Conservation (phyloP, 2,797 vertebrate species). For the Spinus olivaceus region DNA sequence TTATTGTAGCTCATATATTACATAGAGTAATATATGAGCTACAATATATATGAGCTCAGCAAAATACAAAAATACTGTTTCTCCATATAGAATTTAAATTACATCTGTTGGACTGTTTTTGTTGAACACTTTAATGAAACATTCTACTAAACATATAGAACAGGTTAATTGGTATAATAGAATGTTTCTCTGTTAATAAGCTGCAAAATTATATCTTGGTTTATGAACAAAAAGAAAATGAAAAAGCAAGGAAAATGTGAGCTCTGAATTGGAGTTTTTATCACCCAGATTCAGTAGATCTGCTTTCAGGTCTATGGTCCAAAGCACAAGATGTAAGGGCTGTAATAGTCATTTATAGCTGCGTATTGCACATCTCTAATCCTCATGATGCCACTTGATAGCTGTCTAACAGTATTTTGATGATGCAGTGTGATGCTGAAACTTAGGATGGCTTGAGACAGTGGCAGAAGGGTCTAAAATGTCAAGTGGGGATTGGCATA, state of each 20-base stretch:
- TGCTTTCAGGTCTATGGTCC: not conserved
- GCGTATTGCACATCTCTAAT: not conserved
- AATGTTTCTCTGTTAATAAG: not conserved
- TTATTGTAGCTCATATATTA: not conserved
- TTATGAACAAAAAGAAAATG: not conserved
- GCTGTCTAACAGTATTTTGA: slow-evolving; percentile 15
- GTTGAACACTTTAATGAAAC: not conserved
- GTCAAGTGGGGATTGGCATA: slow-evolving; percentile 6
- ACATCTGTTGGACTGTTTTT: not conserved
- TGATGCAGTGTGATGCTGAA: not conserved
- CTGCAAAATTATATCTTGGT: not conserved
- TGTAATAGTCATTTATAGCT: not conserved
- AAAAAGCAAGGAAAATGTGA: not conserved
- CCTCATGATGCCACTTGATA: not conserved
- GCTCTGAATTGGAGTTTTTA: not conserved
- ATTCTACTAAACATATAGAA: not conserved
- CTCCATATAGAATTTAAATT: not conserved
- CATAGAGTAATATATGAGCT: not conserved
- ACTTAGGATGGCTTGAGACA: not conserved
- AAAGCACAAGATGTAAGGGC: not conserved
- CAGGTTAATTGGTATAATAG: not conserved
- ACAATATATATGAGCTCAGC: too few species aligned
- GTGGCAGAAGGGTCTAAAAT: slow-evolving; percentile 10
- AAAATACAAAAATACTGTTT: not conserved
- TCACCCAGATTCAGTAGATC: not conserved